Percentiles rank a stretch among this genome's conserved stretches.
phyloP scores from a whole-genome alignment of 2,113 vertebrate species.

The Macrotis lagotis region DNA sequence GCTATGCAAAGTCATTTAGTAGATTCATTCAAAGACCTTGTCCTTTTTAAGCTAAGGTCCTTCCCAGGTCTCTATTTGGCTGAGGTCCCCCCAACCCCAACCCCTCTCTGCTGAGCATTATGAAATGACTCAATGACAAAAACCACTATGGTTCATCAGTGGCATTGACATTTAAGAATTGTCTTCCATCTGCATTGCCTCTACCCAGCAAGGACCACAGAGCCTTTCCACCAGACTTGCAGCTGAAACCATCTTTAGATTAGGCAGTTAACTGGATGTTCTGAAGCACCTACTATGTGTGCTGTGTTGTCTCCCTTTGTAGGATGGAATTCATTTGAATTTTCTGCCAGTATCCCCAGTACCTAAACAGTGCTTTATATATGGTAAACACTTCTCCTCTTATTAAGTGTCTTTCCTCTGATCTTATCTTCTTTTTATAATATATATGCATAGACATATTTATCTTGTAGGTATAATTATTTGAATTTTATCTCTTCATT shows the following conservation, averaged over 20 bases:
- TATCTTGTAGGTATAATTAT: background rate
- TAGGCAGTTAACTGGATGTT: background rate
- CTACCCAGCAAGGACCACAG: background rate
- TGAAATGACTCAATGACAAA: background rate
- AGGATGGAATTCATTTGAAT: background rate
- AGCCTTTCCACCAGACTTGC: background rate
- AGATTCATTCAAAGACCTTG: too few relatives aligned
- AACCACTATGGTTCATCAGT: background rate
- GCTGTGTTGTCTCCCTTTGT: background rate
- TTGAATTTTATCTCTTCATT: background rate
- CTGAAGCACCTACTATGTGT: background rate
- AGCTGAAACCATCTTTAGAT: background rate
- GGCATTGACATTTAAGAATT: background rate
- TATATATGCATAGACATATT: background rate
- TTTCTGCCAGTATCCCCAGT: background rate
- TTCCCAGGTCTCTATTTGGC: too few relatives aligned
- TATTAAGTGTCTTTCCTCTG: background rate
- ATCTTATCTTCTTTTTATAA: background rate
- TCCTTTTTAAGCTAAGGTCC: too few relatives aligned
- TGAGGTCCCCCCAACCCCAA: too few relatives aligned
- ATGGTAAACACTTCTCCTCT: too few relatives aligned
- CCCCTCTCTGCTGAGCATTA: too few relatives aligned
- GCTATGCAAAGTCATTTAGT: too few relatives aligned
- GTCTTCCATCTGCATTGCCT: background rate
- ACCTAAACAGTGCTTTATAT: background rate